Evolutionary conservation across 2,888 invertebrate genomes (phyloP), one percentile per base, ranked within the genome.

Genomic region (Pegoplata infirma): DNA sequence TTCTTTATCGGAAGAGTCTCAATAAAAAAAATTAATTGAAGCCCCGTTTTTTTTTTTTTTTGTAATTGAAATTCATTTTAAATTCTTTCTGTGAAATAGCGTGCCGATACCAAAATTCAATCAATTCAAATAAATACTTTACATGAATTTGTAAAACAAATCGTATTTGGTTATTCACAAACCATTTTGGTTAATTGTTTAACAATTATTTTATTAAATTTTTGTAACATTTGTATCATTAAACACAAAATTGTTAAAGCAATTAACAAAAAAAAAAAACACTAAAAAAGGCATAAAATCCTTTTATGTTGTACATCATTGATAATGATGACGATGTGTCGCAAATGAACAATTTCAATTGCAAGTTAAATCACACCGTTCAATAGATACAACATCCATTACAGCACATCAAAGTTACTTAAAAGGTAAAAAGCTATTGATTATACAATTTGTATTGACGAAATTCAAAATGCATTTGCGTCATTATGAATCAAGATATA

Each of bases 381-480:
- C n/a, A 40, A 40, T 40, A 32, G 8, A 2, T 32, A 10, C n/a
- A n/a, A 3, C 36, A 40, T 40, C 8, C 36, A 40, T n/a, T 40
- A 40, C 36, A 40, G n/a, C 36, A 40, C n/a, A n/a, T n/a, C 14
- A 40, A 40, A 40, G 3, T n/a, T 40, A 40, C 36, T 40, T n/a
- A 36, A 49, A 46, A 32, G 10, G 10, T 14, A 36, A 49, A 51
- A 16, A 36, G 14, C 36, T 64, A 64, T 64, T 51, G 63, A 64
- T 64, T 51, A 36, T 49, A 64, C 23, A 64, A 49, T 63, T 49
- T 49, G 10, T 51, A 36, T 49, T 49, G 51, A 23, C 51, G 32
- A 64, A 49, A 36, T 36, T 16, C n/a, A 10, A 64, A 63, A 64
- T 47, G 12, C 51, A 36, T 64, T 64, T 63, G 32, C 63, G 63